Evolutionary conservation across 1,140 invertebrate genomes (phyloP), one percentile per base, ranked within the genome.

Genomic region (Drosophila nasuta): DNA sequence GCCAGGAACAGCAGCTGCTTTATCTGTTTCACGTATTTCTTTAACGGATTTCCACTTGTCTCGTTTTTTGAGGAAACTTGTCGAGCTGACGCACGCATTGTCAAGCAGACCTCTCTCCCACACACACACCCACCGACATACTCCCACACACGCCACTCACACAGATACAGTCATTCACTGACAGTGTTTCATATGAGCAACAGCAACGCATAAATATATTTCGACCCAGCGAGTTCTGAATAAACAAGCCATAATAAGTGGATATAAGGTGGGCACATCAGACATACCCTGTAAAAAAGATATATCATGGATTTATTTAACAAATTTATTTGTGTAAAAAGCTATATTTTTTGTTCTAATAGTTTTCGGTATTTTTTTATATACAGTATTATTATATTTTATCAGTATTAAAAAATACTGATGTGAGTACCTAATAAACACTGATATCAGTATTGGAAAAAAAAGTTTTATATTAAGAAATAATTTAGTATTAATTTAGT

Each of bases 1-100:
- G 64, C 49, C 69, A 54, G 35, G 52, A 75, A 65, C 70, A 65
- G 69, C 78, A 77, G 64, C 71, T 88, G 48, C 80, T 81, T 88
- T 83, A 88, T 88, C 74, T 85, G 73, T 80, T 85, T 75, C 74
- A 82, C 81, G 77, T 81, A 88, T 88, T 88, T 88, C 85, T 88
- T 88, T 75, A 88, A 81, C 85, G 85, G 78, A 89, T 88, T 88
- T 88, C 81, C 85, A 88, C 85, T 89, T 85, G 85, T 89, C 85
- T 88, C 81, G 70, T 74, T 81, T 82, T 86, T 83, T 88, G 74
- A 88, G 77, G 69, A 80, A 87, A 87, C 80, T 87, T 83, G 83
- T 83, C 83, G 62, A 81, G 83, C 87, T 82, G 79, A 65, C 79
- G 69, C 73, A 77, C 65, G 76, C 76, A 87, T 79, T 82, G 79